These are phyloP conservation scores for Luidia sarsii DNA, from an alignment of 53 echinoderm and acorn worm genomes.

Conservation along the genomic window DNA sequence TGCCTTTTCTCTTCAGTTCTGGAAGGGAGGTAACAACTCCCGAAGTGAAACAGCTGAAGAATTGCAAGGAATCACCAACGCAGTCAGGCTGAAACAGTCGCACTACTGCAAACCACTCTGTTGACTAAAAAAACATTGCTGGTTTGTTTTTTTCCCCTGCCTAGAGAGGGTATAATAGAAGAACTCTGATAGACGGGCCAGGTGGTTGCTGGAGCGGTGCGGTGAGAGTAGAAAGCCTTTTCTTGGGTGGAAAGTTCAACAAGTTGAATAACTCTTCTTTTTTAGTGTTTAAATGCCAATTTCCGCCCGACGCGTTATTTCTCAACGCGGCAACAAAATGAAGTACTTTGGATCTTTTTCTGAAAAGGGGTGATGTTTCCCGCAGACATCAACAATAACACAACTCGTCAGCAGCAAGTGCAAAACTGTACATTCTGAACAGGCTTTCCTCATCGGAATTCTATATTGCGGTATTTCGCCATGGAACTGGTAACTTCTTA, in stretches of 20 bases:
- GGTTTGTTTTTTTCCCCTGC: conserved; percentile 7
- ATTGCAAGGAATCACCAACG: conserved; percentile 41
- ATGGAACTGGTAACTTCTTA: too few species aligned
- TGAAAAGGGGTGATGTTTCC: too few species aligned
- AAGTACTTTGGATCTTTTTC: too few species aligned
- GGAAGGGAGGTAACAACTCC: conserved; percentile 1
- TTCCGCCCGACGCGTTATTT: too few species aligned
- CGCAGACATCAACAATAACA: too few species aligned
- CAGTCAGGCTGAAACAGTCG: conserved; percentile 44
- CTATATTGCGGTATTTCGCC: too few species aligned
- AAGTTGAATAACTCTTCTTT: neutral
- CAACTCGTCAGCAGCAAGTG: too few species aligned
- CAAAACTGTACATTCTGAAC: too few species aligned
- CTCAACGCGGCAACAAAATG: too few species aligned
- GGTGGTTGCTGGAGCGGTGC: neutral
- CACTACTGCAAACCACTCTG: conserved; percentile 32
- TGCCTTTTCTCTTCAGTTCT: conserved; percentile 1
- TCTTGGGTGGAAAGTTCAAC: conserved; percentile 23
- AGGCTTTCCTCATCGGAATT: too few species aligned
- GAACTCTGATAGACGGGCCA: too few species aligned
- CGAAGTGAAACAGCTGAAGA: conserved; percentile 31
- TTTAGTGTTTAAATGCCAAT: conserved; percentile 1
- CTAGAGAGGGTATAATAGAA: conserved; percentile 16
- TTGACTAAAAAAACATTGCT: conserved; percentile 39
- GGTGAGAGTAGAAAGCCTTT: neutral